Percentiles rank a stretch among this genome's conserved stretches.
Evolutionary conservation across 2,888 invertebrate species (phyloP).

Genomic region (Plagiodera versicolora): DNA sequence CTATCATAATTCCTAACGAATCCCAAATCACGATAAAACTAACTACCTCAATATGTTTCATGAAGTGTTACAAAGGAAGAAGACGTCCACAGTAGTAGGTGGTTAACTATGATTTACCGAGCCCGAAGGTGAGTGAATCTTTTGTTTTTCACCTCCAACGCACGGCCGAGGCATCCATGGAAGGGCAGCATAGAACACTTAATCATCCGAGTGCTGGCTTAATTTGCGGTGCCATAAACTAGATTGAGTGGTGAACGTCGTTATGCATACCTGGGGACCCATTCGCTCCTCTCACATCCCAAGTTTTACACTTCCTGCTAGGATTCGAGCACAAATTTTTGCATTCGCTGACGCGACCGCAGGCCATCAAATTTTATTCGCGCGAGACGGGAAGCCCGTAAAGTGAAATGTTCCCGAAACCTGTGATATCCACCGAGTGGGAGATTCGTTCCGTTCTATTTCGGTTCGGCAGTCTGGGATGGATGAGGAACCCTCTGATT

Average conservation of each 20-base stretch:
- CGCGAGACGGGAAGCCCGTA: background rate
- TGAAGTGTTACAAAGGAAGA: constrained; percentile 15
- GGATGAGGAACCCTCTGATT: background rate
- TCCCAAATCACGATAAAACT: constrained; percentile 8
- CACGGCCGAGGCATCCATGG: constrained; percentile 26
- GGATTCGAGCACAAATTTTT: constrained; percentile 12
- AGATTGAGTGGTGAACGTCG: constrained; percentile 50
- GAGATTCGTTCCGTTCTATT: too few relatives aligned
- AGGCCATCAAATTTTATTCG: constrained; percentile 14
- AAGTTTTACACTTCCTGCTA: constrained; percentile 16
- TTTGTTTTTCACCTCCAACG: constrained; percentile 40
- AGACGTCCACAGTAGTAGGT: constrained; percentile 28
- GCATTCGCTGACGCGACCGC: constrained; percentile 12
- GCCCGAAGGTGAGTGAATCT: constrained; percentile 38
- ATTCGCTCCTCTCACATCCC: constrained; percentile 30
- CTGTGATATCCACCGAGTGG: background rate
- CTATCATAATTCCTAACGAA: background rate
- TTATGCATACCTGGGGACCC: constrained; percentile 50
- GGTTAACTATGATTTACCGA: constrained; percentile 38
- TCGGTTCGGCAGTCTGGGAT: too few relatives aligned
- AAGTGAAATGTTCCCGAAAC: constrained; percentile 5
- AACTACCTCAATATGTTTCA: constrained; percentile 11
- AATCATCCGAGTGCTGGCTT: constrained; percentile 49
- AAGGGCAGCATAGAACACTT: constrained; percentile 39
- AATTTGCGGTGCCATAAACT: constrained; percentile 51